Conservation (phyloP, 2,888 invertebrate genomes). For the Tipula vernalis region DNA sequence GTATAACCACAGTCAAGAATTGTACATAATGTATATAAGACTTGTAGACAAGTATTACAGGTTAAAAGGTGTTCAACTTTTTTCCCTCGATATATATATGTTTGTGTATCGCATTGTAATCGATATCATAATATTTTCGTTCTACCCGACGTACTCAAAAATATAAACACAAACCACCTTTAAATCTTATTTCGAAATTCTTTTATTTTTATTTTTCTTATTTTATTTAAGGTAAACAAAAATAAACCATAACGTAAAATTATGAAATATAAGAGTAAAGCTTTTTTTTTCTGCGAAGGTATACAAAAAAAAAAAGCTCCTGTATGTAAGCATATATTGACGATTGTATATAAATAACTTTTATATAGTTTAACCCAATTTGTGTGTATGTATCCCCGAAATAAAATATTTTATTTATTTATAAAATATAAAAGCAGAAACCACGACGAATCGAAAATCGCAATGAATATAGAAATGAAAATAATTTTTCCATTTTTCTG, state of each 20-base stretch:
- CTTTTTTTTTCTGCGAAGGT: neutral
- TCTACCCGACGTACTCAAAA: neutral
- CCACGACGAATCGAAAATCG: neutral
- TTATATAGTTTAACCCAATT: neutral
- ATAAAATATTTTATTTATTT: neutral
- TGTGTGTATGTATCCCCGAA: neutral
- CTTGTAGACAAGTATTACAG: neutral
- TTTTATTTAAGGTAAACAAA: neutral
- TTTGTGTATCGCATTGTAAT: neutral
- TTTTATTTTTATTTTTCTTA: neutral
- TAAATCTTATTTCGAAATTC: neutral
- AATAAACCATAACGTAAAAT: neutral
- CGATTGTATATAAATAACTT: neutral
- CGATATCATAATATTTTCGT: neutral
- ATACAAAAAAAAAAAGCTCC: neutral
- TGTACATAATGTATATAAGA: neutral
- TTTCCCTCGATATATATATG: neutral
- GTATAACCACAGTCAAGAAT: neutral
- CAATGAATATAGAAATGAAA: neutral
- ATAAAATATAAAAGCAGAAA: neutral
- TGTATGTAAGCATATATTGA: neutral
- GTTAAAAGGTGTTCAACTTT: neutral
- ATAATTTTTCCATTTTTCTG: neutral
- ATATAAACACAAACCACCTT: neutral
- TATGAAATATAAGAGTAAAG: neutral